Base-by-base conservation (phyloP, 2,888 invertebrate species). In the Agrotis puta region DNA sequence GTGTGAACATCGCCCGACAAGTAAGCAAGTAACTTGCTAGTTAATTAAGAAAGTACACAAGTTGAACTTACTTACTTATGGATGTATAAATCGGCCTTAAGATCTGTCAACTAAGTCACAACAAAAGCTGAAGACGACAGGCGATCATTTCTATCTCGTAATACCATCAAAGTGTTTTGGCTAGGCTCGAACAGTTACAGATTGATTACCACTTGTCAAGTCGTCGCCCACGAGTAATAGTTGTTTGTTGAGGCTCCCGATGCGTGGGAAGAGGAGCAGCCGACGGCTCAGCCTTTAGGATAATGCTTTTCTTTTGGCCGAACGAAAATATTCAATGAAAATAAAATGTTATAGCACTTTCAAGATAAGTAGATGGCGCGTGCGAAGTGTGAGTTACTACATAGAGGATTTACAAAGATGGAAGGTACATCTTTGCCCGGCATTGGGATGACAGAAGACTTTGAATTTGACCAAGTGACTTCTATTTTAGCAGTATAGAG, bases 141-240 rank as follows among this genome's bases (percentile, higher is more conserved):
- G 53, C 62, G 24, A 77, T n/a, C 33, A 20, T 39, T 73, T 33
- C 27, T n/a, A 74, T 62, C 64, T 43, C 51, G 62, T 70, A 70
- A 71, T 70, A 59, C 54, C 51, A 54, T 65, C 45, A 57, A 62
- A 82, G 64, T 79, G 61, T 82, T 73, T 79, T 67, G 50, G 27
- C 66, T 77, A 70, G 70, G 70, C 43, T 62, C 56, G 51, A 58
- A 61, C 64, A 54, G 48, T 56, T 61, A 78, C 71, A 78, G 79
- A 82, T 73, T 73, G 82, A 79, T 67, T 61, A 79, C 62, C 39
- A 33, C 57, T 73, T 67, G 74, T 79, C 82, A 79, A 56, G 20
- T 18, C 62, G 33, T 22, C 77, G 50, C 62, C 77, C 24, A 62
- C 62, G 54, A 65, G 45, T 53, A 77, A 71, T 59, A 62, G 39